Evolutionary conservation across 2,888 invertebrate genomes (phyloP), one percentile per base, ranked within the genome.

Genomic region (Andrena flavipes): DNA sequence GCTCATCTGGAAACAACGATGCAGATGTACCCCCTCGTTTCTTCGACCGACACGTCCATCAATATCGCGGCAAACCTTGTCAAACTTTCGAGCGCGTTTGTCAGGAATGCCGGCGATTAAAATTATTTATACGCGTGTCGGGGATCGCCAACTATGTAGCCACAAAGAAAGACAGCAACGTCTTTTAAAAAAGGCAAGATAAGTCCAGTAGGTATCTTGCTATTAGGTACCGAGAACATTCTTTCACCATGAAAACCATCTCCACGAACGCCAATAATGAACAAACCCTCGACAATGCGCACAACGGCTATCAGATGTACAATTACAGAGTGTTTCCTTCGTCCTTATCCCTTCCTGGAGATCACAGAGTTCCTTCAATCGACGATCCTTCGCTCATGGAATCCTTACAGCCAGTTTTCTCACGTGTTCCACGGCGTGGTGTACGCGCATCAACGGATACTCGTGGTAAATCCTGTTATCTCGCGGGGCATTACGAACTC

Each of bases 1-100:
- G 87, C 26, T 85, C 88, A 87, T 83, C 88, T 86, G 73, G 85
- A 76, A 82, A 88, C 89, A 86, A 84, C 86, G 89, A 87, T 85
- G 88, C 84, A 82, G 84, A 87, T 88, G 89, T 89, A 88, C 60
- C 76, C 84, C 85, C 75, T 77, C 83, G 83, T 84, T 83, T 82
- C 87, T 80, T 70, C 26, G 62, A 60, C 75, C 84, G 81, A 81
- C 88, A 69, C 85, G 85, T 88, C 80, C 85, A 89, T 89, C 88
- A 89, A 88, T 86, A 89, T 78, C 81, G 63, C 76, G 77, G 64
- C 60, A 73, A 79, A 71, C 67, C 82, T 71, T 82, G 86, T 85
- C 85, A 54, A 83, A 80, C 84, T 60, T 65, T 73, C 70, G 51
- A 33, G 63, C 67, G 26, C 65, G 56, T 80, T 65, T 56, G 29